These are phyloP conservation scores for Vanessa tameamea DNA, from an alignment of 1,140 invertebrate genomes.

Conservation along the genomic window DNA sequence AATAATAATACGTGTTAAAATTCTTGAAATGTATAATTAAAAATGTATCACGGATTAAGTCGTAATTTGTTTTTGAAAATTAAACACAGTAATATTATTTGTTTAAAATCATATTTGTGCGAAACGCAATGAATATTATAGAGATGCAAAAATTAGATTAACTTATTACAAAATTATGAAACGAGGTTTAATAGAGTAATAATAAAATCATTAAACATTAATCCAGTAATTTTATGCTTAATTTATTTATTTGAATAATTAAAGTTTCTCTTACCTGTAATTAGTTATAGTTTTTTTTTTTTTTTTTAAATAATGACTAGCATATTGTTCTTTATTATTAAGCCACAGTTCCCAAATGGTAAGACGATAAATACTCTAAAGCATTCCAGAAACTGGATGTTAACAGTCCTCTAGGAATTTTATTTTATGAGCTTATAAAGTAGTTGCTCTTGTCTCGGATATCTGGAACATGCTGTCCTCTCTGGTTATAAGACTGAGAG, in stretches of 20 bases:
- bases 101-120: not conserved
- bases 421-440: too few relatives aligned
- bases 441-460: too few relatives aligned
- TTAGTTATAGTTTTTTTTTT: too few relatives aligned
- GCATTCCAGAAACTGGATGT: too few relatives aligned
- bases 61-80: constrained; percentile 3
- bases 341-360: too few relatives aligned
- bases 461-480: too few relatives aligned
- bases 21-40: not conserved
- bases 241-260: not conserved
- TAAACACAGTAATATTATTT: not conserved
- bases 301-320: too few relatives aligned
- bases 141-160: not conserved
- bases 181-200: not conserved
- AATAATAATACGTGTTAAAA: not conserved
- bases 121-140: not conserved
- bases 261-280: too few relatives aligned
- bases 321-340: too few relatives aligned
- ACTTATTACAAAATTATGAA: not conserved
- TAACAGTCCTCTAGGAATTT: too few relatives aligned
- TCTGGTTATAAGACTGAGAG: too few relatives aligned
- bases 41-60: not conserved
- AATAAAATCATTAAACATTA: not conserved
- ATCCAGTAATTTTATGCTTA: not conserved
- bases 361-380: too few relatives aligned